A percentile compares a stretch with the other conserved stretches of the same genome.
These are phyloP conservation scores for Buathra laborator DNA, from an alignment of 2,888 invertebrate genomes.

Conservation along the genomic window DNA sequence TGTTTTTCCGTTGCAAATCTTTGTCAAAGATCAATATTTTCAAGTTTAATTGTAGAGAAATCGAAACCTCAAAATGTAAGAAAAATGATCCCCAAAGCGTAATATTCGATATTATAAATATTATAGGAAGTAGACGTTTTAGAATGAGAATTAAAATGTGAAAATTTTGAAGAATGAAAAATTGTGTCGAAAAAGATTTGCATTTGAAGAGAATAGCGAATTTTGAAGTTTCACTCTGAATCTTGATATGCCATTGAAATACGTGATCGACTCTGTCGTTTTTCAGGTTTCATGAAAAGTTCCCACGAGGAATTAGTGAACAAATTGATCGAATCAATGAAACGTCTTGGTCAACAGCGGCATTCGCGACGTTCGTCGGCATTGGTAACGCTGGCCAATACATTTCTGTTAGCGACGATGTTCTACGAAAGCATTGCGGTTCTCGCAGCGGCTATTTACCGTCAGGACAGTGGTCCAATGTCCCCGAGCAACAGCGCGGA, in stretches of 20 bases:
- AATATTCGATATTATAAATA: no score
- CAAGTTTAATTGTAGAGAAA: no score
- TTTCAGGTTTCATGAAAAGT: slow-evolving; percentile 40
- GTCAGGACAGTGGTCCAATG: slow-evolving; percentile 42
- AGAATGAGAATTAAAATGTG: no score
- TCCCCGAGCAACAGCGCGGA: slow-evolving; percentile 38
- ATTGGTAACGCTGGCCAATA: slow-evolving; percentile 73
- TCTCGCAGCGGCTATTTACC: slow-evolving; percentile 61
- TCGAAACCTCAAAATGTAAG: no score
- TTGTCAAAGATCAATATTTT: no score
- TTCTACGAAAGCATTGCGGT: slow-evolving; percentile 72
- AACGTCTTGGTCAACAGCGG: slow-evolving; percentile 58
- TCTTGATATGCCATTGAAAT: not conserved
- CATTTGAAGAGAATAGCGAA: no score
- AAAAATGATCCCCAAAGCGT: no score
- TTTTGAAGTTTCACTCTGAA: not conserved
- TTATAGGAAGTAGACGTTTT: no score
- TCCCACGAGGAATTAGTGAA: slow-evolving; percentile 62
- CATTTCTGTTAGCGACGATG: slow-evolving; percentile 74
- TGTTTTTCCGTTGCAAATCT: no score
- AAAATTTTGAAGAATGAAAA: no score
- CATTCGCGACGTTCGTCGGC: slow-evolving; percentile 60
- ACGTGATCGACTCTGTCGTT: not conserved
- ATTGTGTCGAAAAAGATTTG: no score
- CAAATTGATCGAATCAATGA: slow-evolving; percentile 72